Conservation (phyloP, 2,888 invertebrate species). For the Drosophila quinaria region DNA sequence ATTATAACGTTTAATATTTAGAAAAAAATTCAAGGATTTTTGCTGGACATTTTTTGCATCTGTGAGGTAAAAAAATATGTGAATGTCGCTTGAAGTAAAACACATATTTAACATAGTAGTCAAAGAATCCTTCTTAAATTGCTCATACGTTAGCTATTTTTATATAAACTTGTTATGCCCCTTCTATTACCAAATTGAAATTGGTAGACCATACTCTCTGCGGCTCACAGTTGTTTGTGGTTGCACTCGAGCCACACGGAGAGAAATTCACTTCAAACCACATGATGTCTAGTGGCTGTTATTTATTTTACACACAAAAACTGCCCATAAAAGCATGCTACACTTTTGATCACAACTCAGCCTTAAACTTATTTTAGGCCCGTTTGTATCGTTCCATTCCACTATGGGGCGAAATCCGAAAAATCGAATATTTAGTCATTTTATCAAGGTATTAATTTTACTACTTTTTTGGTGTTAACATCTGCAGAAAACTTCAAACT, state of each 20-base stretch:
- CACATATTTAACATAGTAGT: not conserved
- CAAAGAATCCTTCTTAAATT: not conserved
- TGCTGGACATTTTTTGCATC: too few species aligned
- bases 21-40: too few species aligned
- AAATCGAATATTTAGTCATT: too few species aligned
- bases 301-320: conserved; percentile 19
- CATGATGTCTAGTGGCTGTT: conserved; percentile 19
- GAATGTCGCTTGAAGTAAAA: not conserved
- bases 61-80: too few species aligned
- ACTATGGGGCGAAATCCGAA: too few species aligned
- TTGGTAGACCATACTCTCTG: conserved; percentile 4
- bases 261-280: conserved; percentile 11
- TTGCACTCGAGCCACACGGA: conserved; percentile 19
- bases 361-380: not conserved
- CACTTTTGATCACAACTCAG: not conserved
- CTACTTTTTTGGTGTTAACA: too few species aligned
- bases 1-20: too few species aligned
- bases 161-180: not conserved
- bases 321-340: conserved; percentile 7
- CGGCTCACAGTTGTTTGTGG: conserved; percentile 45
- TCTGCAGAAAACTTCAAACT: too few species aligned
- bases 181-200: not conserved
- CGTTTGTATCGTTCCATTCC: too few species aligned
- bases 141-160: not conserved
- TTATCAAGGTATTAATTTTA: too few species aligned